These are phyloP conservation scores for Automeris io DNA, from an alignment of 2,888 invertebrate species.

Conservation along the genomic window DNA sequence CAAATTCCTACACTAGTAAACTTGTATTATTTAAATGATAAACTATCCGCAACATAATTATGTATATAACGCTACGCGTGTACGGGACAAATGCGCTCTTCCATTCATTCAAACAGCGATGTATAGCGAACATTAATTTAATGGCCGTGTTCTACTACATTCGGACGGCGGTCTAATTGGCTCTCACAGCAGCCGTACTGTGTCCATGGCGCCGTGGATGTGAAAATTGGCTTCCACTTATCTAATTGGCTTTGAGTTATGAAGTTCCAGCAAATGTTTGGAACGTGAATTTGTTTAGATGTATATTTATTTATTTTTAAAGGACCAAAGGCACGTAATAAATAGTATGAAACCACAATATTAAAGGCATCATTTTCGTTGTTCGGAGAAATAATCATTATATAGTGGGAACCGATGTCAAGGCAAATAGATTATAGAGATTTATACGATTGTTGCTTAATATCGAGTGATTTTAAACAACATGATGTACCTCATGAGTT, in stretches of 20 bases:
- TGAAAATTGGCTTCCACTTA: background rate
- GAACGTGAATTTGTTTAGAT: background rate
- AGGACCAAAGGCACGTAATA: too few species aligned
- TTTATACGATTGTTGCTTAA: too few species aligned
- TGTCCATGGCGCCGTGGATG: background rate
- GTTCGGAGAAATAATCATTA: too few species aligned
- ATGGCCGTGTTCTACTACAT: slow-evolving; percentile 25
- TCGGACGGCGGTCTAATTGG: background rate
- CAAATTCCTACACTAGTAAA: background rate
- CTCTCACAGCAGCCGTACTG: background rate
- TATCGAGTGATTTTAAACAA: too few species aligned
- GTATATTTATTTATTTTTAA: background rate
- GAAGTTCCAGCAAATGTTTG: background rate
- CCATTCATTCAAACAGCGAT: slow-evolving; percentile 33
- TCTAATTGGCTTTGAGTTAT: background rate
- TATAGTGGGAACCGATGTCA: background rate
- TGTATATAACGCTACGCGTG: background rate
- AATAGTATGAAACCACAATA: too few species aligned
- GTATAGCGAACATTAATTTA: slow-evolving; percentile 48
- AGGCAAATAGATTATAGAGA: background rate
- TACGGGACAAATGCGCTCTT: slow-evolving; percentile 21
- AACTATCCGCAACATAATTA: background rate
- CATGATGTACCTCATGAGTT: too few species aligned
- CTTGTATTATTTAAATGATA: background rate
- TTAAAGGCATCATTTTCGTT: too few species aligned